Conservation (phyloP, 2,888 invertebrate genomes). For the Colostygia pectinataria region DNA sequence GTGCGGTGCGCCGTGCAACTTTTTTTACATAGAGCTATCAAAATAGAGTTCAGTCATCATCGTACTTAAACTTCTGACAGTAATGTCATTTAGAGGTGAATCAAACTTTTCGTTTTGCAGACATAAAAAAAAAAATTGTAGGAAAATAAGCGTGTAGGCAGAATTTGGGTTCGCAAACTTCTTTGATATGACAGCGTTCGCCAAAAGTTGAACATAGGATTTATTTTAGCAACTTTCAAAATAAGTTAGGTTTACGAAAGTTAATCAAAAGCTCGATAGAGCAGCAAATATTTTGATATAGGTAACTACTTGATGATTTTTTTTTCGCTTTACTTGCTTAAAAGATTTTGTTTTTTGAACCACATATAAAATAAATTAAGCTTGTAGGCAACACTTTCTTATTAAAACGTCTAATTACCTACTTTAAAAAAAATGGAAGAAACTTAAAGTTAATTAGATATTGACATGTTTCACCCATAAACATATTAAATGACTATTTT, state of each 20-base stretch:
- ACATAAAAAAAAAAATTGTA: neutral
- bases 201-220: neutral
- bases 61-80: slow-evolving; percentile 11
- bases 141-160: neutral
- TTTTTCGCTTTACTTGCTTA: too few species aligned
- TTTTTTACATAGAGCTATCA: slow-evolving; percentile 64
- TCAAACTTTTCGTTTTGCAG: too few species aligned
- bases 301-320: too few species aligned
- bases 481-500: too few species aligned
- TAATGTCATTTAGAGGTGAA: neutral
- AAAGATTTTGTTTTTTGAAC: too few species aligned
- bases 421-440: too few species aligned
- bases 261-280: neutral
- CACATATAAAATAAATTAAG: too few species aligned
- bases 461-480: too few species aligned
- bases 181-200: neutral
- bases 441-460: too few species aligned
- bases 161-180: neutral
- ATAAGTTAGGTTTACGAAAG: neutral
- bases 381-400: too few species aligned
- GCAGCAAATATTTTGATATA: neutral
- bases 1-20: slow-evolving; percentile 73
- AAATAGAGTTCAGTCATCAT: slow-evolving; percentile 43
- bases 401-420: too few species aligned
- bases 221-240: too few species aligned